A percentile compares a stretch with the other conserved stretches of the same genome.
Conservation (phyloP, 2,113 vertebrate genomes). For the Progne subis region DNA sequence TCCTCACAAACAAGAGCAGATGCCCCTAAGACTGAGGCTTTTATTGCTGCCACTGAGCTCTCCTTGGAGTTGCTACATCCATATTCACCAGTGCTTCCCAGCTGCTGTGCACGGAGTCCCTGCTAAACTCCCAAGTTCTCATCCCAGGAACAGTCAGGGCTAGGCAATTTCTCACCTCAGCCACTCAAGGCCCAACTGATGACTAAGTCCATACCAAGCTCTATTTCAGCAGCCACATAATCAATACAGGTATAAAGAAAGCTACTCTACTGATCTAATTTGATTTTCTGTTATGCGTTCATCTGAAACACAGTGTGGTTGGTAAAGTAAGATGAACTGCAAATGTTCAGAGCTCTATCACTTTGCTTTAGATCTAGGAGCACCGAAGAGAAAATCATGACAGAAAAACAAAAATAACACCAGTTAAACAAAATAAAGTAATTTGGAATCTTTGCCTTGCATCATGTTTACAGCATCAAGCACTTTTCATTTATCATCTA, state of each 20-base stretch:
- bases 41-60: neutral
- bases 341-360: neutral
- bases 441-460: neutral
- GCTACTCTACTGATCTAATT: neutral
- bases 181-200: neutral
- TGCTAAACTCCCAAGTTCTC: neutral
- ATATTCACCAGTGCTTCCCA: neutral
- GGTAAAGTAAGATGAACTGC: neutral
- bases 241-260: neutral
- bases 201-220: neutral
- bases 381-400: neutral
- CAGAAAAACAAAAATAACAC: neutral
- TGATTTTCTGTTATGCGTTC: neutral
- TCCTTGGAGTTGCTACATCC: neutral
- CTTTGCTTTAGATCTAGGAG: neutral
- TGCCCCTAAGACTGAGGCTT: neutral
- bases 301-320: neutral
- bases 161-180: neutral
- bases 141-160: neutral
- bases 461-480: neutral
- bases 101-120: neutral
- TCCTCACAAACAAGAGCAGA: neutral
- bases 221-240: neutral
- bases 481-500: neutral
- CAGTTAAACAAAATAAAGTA: neutral